phyloP scores from a whole-genome alignment of 1,140 invertebrate genomes.

The Drosophila pandora region DNA sequence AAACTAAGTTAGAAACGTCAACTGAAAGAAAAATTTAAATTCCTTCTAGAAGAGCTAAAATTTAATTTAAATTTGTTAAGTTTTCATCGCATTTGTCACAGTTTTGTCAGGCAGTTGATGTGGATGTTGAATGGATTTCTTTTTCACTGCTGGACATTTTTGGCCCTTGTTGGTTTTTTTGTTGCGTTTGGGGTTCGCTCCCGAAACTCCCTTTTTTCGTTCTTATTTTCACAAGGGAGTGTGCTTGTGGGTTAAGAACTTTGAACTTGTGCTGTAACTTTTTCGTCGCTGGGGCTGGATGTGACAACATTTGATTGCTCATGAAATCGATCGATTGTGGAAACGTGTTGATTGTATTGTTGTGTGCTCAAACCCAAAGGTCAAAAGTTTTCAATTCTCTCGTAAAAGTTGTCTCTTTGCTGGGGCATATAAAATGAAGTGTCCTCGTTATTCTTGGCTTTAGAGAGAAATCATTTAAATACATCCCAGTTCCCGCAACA shows the following conservation, averaged over 20 bases:
- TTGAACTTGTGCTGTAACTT: slow-evolving; percentile 75
- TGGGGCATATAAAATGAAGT: slow-evolving; percentile 71
- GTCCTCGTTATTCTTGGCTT: slow-evolving; percentile 48
- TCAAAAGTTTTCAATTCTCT: slow-evolving; percentile 71
- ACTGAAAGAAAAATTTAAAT: slow-evolving; percentile 24
- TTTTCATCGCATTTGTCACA: slow-evolving; percentile 39
- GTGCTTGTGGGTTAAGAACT: slow-evolving; percentile 64
- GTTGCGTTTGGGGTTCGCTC: slow-evolving; percentile 38
- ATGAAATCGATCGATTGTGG: slow-evolving; percentile 79
- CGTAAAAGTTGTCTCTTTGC: slow-evolving; percentile 63
- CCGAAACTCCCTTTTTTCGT: slow-evolving; percentile 34
- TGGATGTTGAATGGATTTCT: slow-evolving; percentile 49
- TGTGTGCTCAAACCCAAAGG: slow-evolving; percentile 56
- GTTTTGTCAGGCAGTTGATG: slow-evolving; percentile 52
- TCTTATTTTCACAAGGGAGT: not conserved
- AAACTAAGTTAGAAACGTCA: not conserved
- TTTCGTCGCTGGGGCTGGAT: slow-evolving; percentile 60
- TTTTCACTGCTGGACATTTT: slow-evolving; percentile 33
- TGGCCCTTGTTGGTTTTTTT: slow-evolving; percentile 21
- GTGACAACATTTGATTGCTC: slow-evolving; percentile 77
- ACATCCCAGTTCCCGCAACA: slow-evolving; percentile 33
- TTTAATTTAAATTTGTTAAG: slow-evolving; percentile 64
- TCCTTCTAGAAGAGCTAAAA: slow-evolving; percentile 26
- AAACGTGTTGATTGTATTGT: slow-evolving; percentile 77
- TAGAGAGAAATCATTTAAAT: slow-evolving; percentile 68